Evolutionary conservation across 2,113 vertebrate species (phyloP).

Genomic region (Bombycilla garrulus): DNA sequence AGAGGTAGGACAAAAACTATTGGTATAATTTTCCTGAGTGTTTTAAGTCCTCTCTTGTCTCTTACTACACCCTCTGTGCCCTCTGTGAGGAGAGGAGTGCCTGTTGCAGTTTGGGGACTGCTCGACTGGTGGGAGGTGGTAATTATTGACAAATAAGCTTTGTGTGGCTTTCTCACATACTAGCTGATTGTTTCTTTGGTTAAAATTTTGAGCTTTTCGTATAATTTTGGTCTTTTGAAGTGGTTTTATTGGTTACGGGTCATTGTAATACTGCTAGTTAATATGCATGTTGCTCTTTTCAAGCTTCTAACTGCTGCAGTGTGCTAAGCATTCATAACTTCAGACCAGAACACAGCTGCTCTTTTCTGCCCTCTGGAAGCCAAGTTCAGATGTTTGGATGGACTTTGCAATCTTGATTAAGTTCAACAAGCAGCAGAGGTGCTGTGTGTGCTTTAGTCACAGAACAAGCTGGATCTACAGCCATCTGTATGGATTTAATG

Average conservation of each 20-base stretch:
- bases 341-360: not conserved
- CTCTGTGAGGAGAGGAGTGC: not conserved
- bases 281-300: not conserved
- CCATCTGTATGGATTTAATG: not conserved
- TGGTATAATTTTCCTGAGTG: not conserved
- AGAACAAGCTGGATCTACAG: not conserved
- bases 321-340: not conserved
- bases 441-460: not conserved
- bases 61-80: not conserved
- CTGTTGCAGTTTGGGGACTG: not conserved
- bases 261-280: not conserved
- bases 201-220: not conserved
- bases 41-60: not conserved
- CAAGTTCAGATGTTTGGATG: not conserved
- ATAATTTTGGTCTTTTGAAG: not conserved
- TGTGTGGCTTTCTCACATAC: not conserved
- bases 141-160: not conserved
- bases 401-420: not conserved
- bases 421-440: not conserved
- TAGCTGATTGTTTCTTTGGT: not conserved
- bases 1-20: not conserved
- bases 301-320: not conserved
- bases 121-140: not conserved
- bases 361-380: not conserved
- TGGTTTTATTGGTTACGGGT: not conserved